Conservation (phyloP, 92 coral and sea anemone genomes). For the Paragorgia papillata region DNA sequence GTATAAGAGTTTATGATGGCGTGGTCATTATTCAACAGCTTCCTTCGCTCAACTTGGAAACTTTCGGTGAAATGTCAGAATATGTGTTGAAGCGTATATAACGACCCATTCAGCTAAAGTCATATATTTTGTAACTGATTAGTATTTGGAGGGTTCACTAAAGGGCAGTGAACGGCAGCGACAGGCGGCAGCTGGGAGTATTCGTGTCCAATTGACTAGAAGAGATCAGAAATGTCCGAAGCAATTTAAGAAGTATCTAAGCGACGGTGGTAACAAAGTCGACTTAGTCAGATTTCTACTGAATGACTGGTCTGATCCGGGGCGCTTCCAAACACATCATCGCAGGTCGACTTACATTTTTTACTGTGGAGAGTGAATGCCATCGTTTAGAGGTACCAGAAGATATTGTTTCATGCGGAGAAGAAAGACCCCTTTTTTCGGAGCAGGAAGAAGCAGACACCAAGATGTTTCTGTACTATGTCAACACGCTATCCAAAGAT, state of each 20-base stretch:
- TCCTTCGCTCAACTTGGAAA: background rate
- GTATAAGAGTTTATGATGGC: constrained; percentile 28
- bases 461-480: constrained; percentile 25
- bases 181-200: constrained; percentile 18
- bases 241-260: constrained; percentile 14
- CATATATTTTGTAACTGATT: constrained; percentile 14
- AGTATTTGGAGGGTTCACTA: constrained; percentile 6
- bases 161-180: constrained; percentile 28
- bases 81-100: background rate
- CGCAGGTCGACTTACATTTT: background rate
- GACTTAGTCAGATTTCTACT: constrained; percentile 16
- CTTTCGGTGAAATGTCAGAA: constrained; percentile 29
- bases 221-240: constrained; percentile 21
- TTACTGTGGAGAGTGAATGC: background rate
- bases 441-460: constrained; percentile 34
- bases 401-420: background rate
- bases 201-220: constrained; percentile 2
- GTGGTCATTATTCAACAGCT: constrained; percentile 24
- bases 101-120: constrained; percentile 6
- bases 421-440: background rate
- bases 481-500: constrained; percentile 3
- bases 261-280: constrained; percentile 24
- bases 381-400: constrained; percentile 5
- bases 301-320: constrained; percentile 21
- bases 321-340: constrained; percentile 17